A percentile compares a stretch with the other conserved stretches of the same genome.
Evolutionary conservation across 1,140 invertebrate species (phyloP).

Genomic region (Streblospio benedicti): DNA sequence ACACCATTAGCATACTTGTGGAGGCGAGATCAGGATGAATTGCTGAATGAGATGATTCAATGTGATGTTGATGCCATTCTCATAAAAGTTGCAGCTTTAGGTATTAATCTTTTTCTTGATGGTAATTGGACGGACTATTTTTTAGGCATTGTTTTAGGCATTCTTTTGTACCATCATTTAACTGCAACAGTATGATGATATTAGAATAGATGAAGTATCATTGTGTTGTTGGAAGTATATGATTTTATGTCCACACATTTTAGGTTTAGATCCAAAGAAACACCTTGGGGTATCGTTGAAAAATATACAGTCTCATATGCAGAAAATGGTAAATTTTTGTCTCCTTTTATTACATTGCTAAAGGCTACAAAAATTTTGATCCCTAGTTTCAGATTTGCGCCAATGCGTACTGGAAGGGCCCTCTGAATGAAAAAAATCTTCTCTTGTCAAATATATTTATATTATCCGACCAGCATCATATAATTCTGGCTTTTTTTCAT

Average conservation of each 20-base stretch:
- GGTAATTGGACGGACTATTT: constrained; percentile 6
- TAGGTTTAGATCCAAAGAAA: constrained; percentile 64
- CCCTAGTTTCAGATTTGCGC: too few relatives aligned
- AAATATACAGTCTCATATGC: constrained; percentile 74
- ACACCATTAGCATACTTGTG: constrained; percentile 78
- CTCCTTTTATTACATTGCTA: not conserved
- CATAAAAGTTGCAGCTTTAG: constrained; percentile 91
- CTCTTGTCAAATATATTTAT: too few relatives aligned
- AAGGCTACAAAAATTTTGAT: not conserved
- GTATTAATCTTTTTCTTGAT: constrained; percentile 37
- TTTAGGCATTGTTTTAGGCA: too few relatives aligned
- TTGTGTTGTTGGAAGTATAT: too few relatives aligned
- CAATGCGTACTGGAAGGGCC: too few relatives aligned
- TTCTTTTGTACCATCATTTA: too few relatives aligned
- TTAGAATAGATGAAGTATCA: too few relatives aligned
- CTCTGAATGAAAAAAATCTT: too few relatives aligned
- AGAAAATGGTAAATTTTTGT: constrained; percentile 61
- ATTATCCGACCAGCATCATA: too few relatives aligned
- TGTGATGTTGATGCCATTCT: constrained; percentile 84
- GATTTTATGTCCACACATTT: too few relatives aligned
- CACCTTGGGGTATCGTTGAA: constrained; percentile 80
- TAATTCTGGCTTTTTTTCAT: too few relatives aligned
- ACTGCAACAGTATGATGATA: too few relatives aligned
- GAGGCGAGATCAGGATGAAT: constrained; percentile 77
- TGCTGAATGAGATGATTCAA: constrained; percentile 95